These are phyloP conservation scores for Rhagonycha lutea DNA, from an alignment of 2,888 invertebrate genomes.

Conservation along the genomic window DNA sequence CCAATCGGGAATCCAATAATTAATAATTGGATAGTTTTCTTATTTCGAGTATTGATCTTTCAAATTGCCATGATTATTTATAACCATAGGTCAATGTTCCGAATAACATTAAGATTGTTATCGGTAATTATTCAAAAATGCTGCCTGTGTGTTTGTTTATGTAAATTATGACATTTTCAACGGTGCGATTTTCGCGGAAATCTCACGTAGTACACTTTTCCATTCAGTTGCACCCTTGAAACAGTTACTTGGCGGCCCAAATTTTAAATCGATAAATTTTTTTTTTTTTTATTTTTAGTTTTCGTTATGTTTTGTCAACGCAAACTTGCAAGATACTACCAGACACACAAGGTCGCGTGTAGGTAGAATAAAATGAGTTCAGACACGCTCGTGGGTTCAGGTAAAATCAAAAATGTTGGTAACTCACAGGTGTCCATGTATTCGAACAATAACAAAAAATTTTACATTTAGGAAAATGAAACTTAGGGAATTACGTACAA, in stretches of 20 bases:
- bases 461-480: neutral
- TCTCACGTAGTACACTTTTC: neutral
- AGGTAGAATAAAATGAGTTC: slow-evolving; percentile 11
- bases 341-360: slow-evolving; percentile 27
- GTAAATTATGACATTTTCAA: neutral
- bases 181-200: neutral
- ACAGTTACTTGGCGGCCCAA: neutral
- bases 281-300: neutral
- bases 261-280: neutral
- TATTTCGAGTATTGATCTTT: neutral
- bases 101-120: neutral
- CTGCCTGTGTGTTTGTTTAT: neutral
- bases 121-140: neutral
- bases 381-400: slow-evolving; percentile 11
- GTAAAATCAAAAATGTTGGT: slow-evolving; percentile 17
- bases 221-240: neutral
- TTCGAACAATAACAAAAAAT: neutral
- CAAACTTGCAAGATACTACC: slow-evolving; percentile 13
- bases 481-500: neutral
- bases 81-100: neutral
- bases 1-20: neutral
- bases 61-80: neutral
- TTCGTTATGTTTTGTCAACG: neutral
- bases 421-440: slow-evolving; percentile 15
- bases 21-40: neutral